Conservation (phyloP, 2,113 vertebrate species). For the Sturnus vulgaris region DNA sequence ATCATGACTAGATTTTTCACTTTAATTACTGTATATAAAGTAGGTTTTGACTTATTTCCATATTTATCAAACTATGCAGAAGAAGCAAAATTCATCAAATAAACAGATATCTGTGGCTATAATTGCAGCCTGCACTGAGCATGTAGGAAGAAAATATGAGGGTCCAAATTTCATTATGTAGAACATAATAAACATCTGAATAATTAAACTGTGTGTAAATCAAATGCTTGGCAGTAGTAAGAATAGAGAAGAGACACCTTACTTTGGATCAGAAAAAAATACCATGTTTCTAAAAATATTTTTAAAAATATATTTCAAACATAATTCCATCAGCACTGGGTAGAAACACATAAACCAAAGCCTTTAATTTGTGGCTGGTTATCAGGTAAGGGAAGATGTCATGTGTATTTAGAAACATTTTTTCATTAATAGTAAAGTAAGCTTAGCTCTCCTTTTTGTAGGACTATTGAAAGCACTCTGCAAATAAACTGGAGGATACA, state of each 20-base stretch:
- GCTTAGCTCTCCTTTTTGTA: slow-evolving; percentile 6
- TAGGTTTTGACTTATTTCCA: slow-evolving; percentile 94
- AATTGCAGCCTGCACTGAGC: slow-evolving; percentile 86
- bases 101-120: slow-evolving; percentile 93
- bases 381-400: slow-evolving; percentile 14
- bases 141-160: slow-evolving; percentile 84
- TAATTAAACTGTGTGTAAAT: slow-evolving; percentile 89
- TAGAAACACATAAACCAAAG: slow-evolving; percentile 35
- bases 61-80: slow-evolving; percentile 98
- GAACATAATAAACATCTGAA: slow-evolving; percentile 90
- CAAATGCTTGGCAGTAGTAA: slow-evolving; percentile 79
- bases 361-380: slow-evolving; percentile 50
- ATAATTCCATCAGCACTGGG: slow-evolving; percentile 50
- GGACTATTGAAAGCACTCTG: neutral
- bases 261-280: slow-evolving; percentile 73
- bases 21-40: slow-evolving; percentile 99
- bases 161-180: slow-evolving; percentile 87
- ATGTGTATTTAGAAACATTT: slow-evolving; percentile 43
- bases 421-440: slow-evolving; percentile 47
- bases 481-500: slow-evolving; percentile 1
- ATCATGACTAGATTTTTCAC: slow-evolving; percentile 99
- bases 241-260: slow-evolving; percentile 71
- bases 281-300: slow-evolving; percentile 47
- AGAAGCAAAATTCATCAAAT: slow-evolving; percentile 95
- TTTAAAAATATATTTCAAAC: slow-evolving; percentile 39